Evolutionary conservation across 2,888 invertebrate genomes (phyloP), one percentile per base, ranked within the genome.

Genomic region (Eupithecia pulchellata): DNA sequence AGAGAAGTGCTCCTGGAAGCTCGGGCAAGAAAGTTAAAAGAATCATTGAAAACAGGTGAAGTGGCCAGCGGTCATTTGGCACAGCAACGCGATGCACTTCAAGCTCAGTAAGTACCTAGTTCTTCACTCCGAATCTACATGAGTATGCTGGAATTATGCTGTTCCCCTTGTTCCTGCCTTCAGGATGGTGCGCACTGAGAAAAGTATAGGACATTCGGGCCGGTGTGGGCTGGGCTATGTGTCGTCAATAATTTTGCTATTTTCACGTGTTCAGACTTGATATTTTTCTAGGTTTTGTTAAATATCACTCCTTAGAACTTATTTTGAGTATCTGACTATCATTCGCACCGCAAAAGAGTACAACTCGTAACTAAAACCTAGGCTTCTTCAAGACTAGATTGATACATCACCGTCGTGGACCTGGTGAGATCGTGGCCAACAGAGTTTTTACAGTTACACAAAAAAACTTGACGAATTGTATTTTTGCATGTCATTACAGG

Each of bases 31-130:
- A 94, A 93, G 80, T 80, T 93, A 73, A 92, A 89, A 78, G 94
- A 94, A 78, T 88, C 90, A 29, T 77, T 93, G 63, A 93, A 92
- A 79, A 92, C 91, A 64, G 92, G 92, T 13, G 93, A 94, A 86
- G 81, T 93, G 64, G 78, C 91, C 1, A 91, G 84, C 71, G 85
- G 77, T 66, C 91, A 93, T 55, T 80, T 93, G 73, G 76, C 82
- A 5, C 92, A 92, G 77, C 90, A 93, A 71, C 88, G 93, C 5
- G 91, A 93, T 76, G 71, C 80, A 36, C 80, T 93, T 4, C 89
- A 89, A 72, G 72, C 81, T 9, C 91, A 93, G 94, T 94, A 81
- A 79, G 90, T 64, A 32, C 5, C 25, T 13, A n/a, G 55, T 60
- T 30, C 60, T 52, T 52, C 25, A 13, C 11, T 52, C 20, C 4